phyloP scores from a whole-genome alignment of 2,888 invertebrate genomes.

The Pristionchus exspectatus region DNA sequence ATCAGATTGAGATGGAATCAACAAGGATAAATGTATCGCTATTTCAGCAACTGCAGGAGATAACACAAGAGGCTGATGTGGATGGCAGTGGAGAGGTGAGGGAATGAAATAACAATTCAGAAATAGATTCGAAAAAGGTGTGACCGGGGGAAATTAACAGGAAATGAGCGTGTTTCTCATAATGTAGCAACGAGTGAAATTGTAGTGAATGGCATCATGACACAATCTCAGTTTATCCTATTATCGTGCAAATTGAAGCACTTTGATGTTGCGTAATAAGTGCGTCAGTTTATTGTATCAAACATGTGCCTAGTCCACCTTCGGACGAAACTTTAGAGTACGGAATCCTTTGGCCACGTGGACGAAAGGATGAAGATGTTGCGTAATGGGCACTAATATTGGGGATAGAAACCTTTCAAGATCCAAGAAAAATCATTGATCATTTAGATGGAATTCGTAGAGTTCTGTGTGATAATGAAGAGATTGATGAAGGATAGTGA shows the following conservation, averaged over 20 bases:
- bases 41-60: slow-evolving; percentile 53
- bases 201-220: not conserved
- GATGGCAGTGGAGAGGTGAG: slow-evolving; percentile 55
- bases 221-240: not conserved
- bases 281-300: not conserved
- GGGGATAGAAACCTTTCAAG: not conserved
- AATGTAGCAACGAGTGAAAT: not conserved
- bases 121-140: not conserved
- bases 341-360: not conserved
- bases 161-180: slow-evolving; percentile 7
- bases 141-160: not conserved
- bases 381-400: not conserved
- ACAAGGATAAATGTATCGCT: not conserved
- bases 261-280: not conserved
- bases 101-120: not conserved
- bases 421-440: not conserved
- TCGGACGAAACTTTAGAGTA: not conserved
- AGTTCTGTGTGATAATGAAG: slow-evolving; percentile 56
- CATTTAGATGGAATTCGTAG: slow-evolving; percentile 49
- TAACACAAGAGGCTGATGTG: slow-evolving; percentile 43
- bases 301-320: not conserved
- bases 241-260: not conserved
- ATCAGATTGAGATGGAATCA: not conserved
- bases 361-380: not conserved
- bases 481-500: slow-evolving; percentile 55